Conservation (phyloP, 2,797 vertebrate genomes). For the Adelosebastes latens region DNA sequence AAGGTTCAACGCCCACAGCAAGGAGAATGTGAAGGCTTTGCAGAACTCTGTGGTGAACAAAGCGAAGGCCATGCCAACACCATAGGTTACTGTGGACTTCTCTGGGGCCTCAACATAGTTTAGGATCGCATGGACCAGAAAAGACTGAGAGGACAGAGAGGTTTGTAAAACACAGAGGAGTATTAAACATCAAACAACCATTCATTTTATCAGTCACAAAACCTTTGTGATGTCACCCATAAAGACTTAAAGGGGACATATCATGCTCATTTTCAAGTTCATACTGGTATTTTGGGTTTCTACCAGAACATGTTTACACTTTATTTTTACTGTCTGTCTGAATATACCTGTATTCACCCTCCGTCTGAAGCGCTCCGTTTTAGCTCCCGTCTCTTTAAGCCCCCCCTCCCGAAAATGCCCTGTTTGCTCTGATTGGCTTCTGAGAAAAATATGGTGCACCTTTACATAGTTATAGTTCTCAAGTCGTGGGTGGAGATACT, state of each 20-base stretch:
- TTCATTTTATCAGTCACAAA: background rate
- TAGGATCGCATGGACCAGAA: constrained; percentile 84
- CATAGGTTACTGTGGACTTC: constrained; percentile 24
- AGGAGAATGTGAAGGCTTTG: constrained; percentile 78
- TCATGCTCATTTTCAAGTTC: no score
- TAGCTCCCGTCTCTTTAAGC: no score
- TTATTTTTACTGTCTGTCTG: no score
- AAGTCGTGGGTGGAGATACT: no score
- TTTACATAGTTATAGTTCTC: no score
- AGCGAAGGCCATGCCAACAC: constrained; percentile 80
- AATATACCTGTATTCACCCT: no score
- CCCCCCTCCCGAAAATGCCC: no score
- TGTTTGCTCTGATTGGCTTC: no score
- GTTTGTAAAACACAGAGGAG: background rate
- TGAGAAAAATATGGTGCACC: no score
- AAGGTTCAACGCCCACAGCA: constrained; percentile 85
- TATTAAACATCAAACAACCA: background rate
- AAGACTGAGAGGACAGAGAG: constrained; percentile 65
- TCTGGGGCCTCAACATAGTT: constrained; percentile 51
- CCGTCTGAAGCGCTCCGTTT: no score
- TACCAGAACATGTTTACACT: no score
- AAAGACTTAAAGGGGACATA: background rate
- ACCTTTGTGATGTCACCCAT: background rate
- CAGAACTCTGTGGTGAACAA: constrained; percentile 81
- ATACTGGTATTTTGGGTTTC: no score